Percentiles rank a stretch among this genome's conserved stretches.
phyloP scores from a whole-genome alignment of 1,140 invertebrate genomes.

The Bombus waltoni region DNA sequence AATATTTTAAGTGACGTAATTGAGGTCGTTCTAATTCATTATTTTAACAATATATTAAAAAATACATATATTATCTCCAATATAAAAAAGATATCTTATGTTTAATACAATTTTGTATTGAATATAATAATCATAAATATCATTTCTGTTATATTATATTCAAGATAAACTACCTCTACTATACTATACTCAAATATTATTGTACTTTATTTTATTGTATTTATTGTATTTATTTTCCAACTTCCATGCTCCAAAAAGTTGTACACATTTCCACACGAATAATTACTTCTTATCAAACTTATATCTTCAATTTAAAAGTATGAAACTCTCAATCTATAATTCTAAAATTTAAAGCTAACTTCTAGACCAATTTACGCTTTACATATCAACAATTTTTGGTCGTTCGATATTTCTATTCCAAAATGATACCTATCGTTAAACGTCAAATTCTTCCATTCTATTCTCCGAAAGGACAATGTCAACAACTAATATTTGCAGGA shows the following conservation, averaged over 20 bases:
- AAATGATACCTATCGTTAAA: neutral
- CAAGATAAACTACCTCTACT: neutral
- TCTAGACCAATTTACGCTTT: neutral
- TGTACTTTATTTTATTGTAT: neutral
- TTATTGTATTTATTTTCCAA: neutral
- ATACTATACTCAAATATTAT: neutral
- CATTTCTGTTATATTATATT: neutral
- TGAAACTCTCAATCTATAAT: neutral
- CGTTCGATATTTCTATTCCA: neutral
- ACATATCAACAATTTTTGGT: neutral
- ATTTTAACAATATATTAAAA: neutral
- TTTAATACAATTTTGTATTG: neutral
- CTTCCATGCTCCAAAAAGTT: neutral
- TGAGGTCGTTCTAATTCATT: neutral
- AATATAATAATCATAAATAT: neutral
- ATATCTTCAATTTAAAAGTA: neutral
- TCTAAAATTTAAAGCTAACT: neutral
- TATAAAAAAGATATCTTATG: neutral
- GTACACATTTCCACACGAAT: neutral
- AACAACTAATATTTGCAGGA: neutral
- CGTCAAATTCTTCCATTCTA: neutral
- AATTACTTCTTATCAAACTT: neutral
- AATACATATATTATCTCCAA: neutral
- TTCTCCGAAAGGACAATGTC: neutral
- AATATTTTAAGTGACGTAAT: neutral